Evolutionary conservation across 2,888 invertebrate genomes (phyloP), one percentile per base, ranked within the genome.

Genomic region (Nineta flava): DNA sequence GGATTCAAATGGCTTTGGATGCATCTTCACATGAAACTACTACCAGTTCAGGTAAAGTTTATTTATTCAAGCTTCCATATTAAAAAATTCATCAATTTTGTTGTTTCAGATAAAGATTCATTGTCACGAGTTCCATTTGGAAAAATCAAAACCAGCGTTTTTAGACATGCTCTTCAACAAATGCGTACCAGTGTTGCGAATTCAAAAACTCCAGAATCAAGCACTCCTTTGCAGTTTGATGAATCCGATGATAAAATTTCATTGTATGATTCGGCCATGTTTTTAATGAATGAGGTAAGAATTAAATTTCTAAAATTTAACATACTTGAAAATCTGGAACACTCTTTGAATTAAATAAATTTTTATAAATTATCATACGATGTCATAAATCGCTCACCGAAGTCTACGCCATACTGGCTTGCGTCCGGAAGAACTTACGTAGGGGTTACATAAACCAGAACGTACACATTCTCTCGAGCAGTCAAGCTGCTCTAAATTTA

Each of bases 1-100:
- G 79, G 79, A 71, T 79, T 45, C 73, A 76, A 53, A 70, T 77
- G 70, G 76, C 77, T 10, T 63, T 78, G 45, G 65, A 67, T 45
- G 65, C 64, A 7, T 60, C 63, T 1, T 51, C 54, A 35, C 57
- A 58, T 32, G 57, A 57, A n/a, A 51, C 45, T 9, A 52, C 51
- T 31, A 47, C 16, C n/a, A n/a, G n/a, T n/a, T n/a, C n/a, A n/a
- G 19, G 16, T 15, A 16, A 3, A 7, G 16, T 32, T 32, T 32
- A 10, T 32, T 32, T 9, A 32, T 9, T 32, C 7, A 32, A 17
- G 16, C 10, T 4, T 3, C 13, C 9, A 3, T 15, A n/a, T 7
- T 16, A 17, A 42, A 15, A 42, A 15, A 42, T 15, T 16, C 16
- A 17, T 16, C 15, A 42, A 10, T 15, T 1, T 6, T 15, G n/a